Evolutionary conservation across 2,113 vertebrate species (phyloP), one percentile per base, ranked within the genome.

Genomic region (Chionodraco myersi): DNA sequence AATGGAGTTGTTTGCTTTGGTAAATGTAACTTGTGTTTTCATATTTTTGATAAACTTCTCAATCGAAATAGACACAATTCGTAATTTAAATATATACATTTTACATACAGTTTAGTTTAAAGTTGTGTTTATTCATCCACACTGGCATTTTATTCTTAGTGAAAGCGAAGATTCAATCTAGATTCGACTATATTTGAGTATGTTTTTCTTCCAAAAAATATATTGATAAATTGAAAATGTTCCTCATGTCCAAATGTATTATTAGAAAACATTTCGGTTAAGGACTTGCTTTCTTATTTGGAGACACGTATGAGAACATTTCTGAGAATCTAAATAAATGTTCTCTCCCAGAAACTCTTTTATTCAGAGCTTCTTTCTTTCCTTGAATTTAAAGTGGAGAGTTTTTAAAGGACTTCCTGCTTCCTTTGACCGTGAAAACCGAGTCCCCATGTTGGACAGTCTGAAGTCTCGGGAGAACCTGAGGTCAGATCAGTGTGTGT

Each of bases 401-500:
- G 36, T 41, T 70, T 44, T 56, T 68, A 4, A 23, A 68, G 56
- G 47, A 61, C 36, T 62, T 69, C 48, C 49, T 69, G 36, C 7
- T 56, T 61, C 45, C 6, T 59, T 44, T 47, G 21, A 65, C 34
- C 30, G 10, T 60, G 23, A 60, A 26, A 8, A 41, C 36, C 1
- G 30, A 61, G 49, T 36, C 15, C 10, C 53, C 54, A 45, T 4
- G 4, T 47, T 36, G 36, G 63, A 64, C 0, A 0, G 3, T 34
- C 23, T n/a, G 16, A 48, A 3, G 13, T 69, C 64, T 62, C n/a
- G 0, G 10, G 77, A 57, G 60, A 73, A 60, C 65, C 3, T 5
- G 58, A 72, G 78, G 77, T 79, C 51, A 66, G 49, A 86, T 88
- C 80, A 76, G 61, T 57, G 49, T 48, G 26, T 44, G 74, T 30